These are phyloP conservation scores for Himalopsyche kuldschensis DNA, from an alignment of 2,888 invertebrate species.

Conservation along the genomic window DNA sequence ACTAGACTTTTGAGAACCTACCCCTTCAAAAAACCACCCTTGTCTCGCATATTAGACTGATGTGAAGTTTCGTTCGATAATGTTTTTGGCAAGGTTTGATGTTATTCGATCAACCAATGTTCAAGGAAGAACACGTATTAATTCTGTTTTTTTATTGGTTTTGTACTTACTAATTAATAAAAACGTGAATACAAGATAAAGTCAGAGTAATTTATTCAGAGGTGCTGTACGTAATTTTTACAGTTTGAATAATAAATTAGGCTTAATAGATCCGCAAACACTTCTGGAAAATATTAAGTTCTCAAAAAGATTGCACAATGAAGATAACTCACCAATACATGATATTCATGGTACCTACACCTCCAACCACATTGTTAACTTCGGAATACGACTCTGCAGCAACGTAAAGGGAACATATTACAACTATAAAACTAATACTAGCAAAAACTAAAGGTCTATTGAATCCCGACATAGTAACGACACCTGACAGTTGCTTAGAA, in stretches of 20 bases:
- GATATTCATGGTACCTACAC: constrained; percentile 74
- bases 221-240: too few relatives aligned
- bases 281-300: neutral
- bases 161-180: too few relatives aligned
- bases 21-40: too few relatives aligned
- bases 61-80: too few relatives aligned
- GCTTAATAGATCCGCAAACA: neutral
- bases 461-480: constrained; percentile 17
- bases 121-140: too few relatives aligned
- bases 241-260: neutral
- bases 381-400: constrained; percentile 45
- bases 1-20: too few relatives aligned
- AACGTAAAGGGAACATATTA: constrained; percentile 14
- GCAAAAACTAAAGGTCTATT: constrained; percentile 22
- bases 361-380: constrained; percentile 68
- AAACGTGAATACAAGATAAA: too few relatives aligned
- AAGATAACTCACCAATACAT: constrained; percentile 74
- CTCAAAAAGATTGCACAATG: neutral
- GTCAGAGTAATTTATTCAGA: too few relatives aligned
- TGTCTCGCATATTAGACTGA: too few relatives aligned
- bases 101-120: too few relatives aligned
- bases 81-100: too few relatives aligned
- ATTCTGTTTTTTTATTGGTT: too few relatives aligned
- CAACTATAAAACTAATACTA: constrained; percentile 12
- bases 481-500: constrained; percentile 24